Evolutionary conservation across 64 coral and sea anemone species (phyloP).

Genomic region (Porites lutea): DNA sequence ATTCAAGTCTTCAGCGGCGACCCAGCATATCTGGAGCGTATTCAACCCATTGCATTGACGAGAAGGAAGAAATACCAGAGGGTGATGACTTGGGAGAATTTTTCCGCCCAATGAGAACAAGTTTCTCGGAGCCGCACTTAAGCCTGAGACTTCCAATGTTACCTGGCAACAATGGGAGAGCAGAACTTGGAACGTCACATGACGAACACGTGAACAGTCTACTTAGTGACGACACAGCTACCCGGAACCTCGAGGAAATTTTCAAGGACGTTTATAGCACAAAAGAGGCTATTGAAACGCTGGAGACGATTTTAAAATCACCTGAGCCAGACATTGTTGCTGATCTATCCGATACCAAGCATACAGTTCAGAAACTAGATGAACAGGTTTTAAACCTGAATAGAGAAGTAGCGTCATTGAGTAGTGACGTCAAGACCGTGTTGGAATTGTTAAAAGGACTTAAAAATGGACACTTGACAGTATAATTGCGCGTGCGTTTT

Average conservation of each 20-base stretch:
- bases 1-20: not conserved
- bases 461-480: constrained; percentile 45
- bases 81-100: not conserved
- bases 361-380: constrained; percentile 77
- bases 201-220: not conserved
- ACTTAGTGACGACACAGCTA: not conserved
- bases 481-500: not conserved
- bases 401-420: constrained; percentile 75
- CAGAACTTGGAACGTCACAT: not conserved
- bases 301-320: constrained; percentile 53
- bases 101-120: constrained; percentile 48
- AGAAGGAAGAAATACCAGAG: constrained; percentile 33
- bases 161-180: not conserved
- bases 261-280: constrained; percentile 81
- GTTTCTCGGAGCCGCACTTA: constrained; percentile 70
- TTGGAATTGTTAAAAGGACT: constrained; percentile 75
- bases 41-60: constrained; percentile 52
- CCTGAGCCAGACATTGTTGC: constrained; percentile 32
- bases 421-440: constrained; percentile 77
- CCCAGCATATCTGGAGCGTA: constrained; percentile 59
- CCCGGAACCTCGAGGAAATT: constrained; percentile 63
- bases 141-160: constrained; percentile 2
- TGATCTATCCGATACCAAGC: constrained; percentile 55
- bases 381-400: constrained; percentile 70
- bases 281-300: constrained; percentile 62